phyloP scores from a whole-genome alignment of 2,113 vertebrate genomes.

The Chunga burmeisteri region DNA sequence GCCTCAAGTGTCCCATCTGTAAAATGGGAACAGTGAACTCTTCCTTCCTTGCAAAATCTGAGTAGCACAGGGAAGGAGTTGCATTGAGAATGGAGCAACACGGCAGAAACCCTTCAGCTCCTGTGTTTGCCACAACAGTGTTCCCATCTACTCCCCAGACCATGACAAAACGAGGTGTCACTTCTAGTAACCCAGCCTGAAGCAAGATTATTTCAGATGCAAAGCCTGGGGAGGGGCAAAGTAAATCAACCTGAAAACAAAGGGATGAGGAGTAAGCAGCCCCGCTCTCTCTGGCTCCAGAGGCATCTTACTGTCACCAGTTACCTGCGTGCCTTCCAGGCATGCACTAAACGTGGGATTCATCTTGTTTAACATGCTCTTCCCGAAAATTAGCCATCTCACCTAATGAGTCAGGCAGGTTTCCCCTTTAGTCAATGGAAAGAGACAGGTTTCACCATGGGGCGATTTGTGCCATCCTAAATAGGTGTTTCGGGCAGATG shows the following conservation, averaged over 20 bases:
- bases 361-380: conserved; percentile 35
- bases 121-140: accelerated
- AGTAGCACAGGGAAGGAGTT: not conserved
- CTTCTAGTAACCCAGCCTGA: not conserved
- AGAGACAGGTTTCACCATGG: conserved; percentile 39
- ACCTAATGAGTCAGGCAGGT: not conserved
- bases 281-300: not conserved
- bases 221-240: not conserved
- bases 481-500: conserved; percentile 51
- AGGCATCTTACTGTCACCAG: not conserved
- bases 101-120: not conserved
- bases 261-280: not conserved
- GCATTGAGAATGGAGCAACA: accelerated
- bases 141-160: not conserved
- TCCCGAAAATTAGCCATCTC: conserved; percentile 18
- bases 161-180: not conserved
- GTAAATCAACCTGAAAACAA: not conserved
- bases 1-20: not conserved
- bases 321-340: conserved; percentile 38
- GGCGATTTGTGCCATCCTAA: conserved; percentile 9
- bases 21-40: not conserved
- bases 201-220: not conserved
- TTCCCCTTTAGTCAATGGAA: conserved; percentile 19
- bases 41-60: not conserved
- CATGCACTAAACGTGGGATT: not conserved